These are phyloP conservation scores for Capreolus pygargus DNA, from an alignment of 2,113 vertebrate genomes.

Conservation along the genomic window DNA sequence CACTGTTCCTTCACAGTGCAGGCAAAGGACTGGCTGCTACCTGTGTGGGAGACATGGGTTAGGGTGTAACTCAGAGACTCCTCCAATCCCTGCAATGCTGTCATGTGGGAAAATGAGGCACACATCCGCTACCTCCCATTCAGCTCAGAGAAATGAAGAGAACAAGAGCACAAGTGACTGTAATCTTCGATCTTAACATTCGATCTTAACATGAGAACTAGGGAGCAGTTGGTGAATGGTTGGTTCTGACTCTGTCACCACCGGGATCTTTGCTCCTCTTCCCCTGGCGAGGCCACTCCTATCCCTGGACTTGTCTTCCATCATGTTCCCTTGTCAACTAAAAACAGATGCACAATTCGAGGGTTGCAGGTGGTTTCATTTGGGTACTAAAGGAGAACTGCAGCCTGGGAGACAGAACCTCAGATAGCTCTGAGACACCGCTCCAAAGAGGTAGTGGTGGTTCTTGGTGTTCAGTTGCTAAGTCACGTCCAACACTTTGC, in stretches of 20 bases:
- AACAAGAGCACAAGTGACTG: background rate
- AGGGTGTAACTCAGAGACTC: background rate
- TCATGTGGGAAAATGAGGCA: background rate
- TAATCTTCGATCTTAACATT: background rate
- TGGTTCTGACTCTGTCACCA: background rate
- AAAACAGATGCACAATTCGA: rapidly evolving
- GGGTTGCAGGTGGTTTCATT: background rate
- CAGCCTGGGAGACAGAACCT: background rate
- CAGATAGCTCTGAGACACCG: background rate
- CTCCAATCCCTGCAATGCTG: background rate
- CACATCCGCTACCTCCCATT: background rate
- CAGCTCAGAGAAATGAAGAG: background rate
- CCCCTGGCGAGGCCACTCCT: background rate
- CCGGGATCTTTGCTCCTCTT: background rate
- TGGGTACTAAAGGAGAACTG: background rate
- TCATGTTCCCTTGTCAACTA: rapidly evolving
- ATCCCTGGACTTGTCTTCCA: background rate
- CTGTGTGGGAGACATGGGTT: no score
- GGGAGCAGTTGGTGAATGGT: background rate
- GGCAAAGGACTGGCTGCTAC: background rate
- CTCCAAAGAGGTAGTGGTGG: rapidly evolving
- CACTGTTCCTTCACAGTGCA: background rate
- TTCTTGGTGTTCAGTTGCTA: background rate
- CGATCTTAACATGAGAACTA: no score
- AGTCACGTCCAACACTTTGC: background rate